Evolutionary conservation across 1,140 invertebrate genomes (phyloP), one percentile per base, ranked within the genome.

Genomic region (Metaphire vulgaris): DNA sequence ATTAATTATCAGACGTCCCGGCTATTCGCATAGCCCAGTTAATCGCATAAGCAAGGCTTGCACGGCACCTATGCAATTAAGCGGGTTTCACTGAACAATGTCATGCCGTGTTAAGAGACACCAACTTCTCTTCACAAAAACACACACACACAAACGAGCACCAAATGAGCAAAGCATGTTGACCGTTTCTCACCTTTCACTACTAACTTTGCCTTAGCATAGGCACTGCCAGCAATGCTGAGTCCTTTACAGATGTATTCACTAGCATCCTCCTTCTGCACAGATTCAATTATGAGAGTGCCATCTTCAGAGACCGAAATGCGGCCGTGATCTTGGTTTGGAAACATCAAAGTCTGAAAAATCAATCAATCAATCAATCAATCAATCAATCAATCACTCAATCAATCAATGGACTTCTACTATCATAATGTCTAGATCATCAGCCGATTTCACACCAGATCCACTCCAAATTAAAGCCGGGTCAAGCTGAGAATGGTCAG

Each of bases 171-270:
- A n/a, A 1, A 15, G 30, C 15, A n/a, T n/a, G 2, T 67, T 0
- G 28, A 68, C 21, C 67, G 2, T 12, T 12, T 68, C 78, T 81
- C 90, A 79, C 91, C 91, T 79, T 90, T 91, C 64, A 94, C 89
- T 85, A 93, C 90, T 56, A 96, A 88, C 82, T 90, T 91, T 29
- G 92, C 92, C 67, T 91, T 89, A 1, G 91, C 90, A 31, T 92
- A 92, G 33, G 90, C 90, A 1, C 92, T 93, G 16, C 93, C 94
- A 28, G 93, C 92, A 16, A 92, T 91, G 81, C 92, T 94, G 70
- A 96, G 89, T 2, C 92, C 93, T 67, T 92, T 93, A 83, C 94
- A 96, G 0, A 94, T 91, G 80, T 94, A 92, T 82, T 91, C 92
- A 2, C 93, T 93, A 72, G 92, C 90, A 83, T 96, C 93, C 74